These are phyloP conservation scores for Lethenteron camtschaticum DNA, from an alignment of 2,113 vertebrate genomes.

Conservation along the genomic window DNA sequence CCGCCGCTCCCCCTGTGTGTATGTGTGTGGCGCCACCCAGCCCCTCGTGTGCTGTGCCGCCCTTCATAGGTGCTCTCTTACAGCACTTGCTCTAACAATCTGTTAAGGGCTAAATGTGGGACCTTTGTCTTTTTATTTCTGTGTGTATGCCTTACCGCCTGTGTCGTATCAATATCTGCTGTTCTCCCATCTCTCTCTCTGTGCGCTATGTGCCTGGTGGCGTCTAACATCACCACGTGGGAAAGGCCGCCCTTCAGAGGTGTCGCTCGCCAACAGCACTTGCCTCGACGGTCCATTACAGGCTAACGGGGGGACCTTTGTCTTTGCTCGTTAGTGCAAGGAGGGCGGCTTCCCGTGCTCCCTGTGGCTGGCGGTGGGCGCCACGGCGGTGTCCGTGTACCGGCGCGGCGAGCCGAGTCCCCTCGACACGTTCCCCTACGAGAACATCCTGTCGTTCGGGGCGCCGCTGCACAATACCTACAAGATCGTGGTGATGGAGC, in stretches of 20 bases:
- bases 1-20: no score
- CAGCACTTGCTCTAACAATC: not conserved
- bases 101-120: not conserved
- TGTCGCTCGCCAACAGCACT: not conserved
- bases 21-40: not conserved
- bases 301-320: not conserved
- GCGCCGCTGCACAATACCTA: conserved; percentile 62
- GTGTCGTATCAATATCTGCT: not conserved
- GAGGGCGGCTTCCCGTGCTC: conserved; percentile 63
- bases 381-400: conserved; percentile 68
- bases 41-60: not conserved
- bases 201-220: not conserved
- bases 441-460: conserved; percentile 78
- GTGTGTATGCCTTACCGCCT: not conserved
- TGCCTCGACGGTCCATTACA: not conserved
- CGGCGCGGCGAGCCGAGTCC: conserved; percentile 68
- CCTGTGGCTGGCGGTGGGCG: conserved; percentile 72
- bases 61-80: not conserved
- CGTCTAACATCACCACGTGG: not conserved
- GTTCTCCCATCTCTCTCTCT: not conserved
- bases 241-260: not conserved
- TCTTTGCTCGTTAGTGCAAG: conserved; percentile 29
- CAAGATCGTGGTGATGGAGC: conserved; percentile 70
- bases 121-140: not conserved
- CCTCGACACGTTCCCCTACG: conserved; percentile 69